Evolutionary conservation across 1,140 invertebrate species (phyloP).

Genomic region (Brachystomella parvula): DNA sequence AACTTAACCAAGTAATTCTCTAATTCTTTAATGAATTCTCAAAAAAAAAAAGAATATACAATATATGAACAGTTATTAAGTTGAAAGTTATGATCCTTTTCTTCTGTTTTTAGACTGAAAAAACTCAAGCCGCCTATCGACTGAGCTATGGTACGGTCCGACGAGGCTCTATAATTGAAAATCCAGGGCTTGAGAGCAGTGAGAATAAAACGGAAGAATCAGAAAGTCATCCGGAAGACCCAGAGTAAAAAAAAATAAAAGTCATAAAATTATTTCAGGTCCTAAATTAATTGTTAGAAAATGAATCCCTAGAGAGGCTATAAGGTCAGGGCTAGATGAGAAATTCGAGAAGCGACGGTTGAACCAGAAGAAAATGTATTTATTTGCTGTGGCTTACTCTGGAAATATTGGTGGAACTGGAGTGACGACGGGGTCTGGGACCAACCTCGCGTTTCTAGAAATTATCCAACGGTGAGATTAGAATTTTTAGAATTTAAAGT

Average conservation of each 20-base stretch:
- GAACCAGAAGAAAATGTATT: conserved; percentile 46
- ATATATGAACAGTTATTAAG: neutral
- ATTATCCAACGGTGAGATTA: neutral
- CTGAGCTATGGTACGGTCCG: neutral
- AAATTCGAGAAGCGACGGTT: conserved; percentile 8
- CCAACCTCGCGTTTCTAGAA: conserved; percentile 55
- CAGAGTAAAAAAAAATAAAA: too few species aligned
- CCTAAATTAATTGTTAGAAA: too few species aligned
- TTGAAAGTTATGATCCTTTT: neutral
- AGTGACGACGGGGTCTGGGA: conserved; percentile 77
- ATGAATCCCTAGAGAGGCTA: too few species aligned
- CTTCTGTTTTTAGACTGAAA: neutral
- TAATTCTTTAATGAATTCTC: neutral
- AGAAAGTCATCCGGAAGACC: neutral
- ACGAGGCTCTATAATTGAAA: neutral
- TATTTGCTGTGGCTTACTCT: conserved; percentile 69
- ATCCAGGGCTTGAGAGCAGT: neutral
- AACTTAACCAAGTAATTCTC: conserved; percentile 33
- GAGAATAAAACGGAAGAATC: neutral
- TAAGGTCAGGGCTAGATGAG: neutral
- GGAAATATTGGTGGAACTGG: conserved; percentile 72
- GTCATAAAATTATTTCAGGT: too few species aligned
- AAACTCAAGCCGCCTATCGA: conserved; percentile 37
- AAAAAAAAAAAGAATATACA: neutral
- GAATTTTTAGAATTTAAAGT: too few species aligned